These are phyloP conservation scores for Ispidina lecontei DNA, from an alignment of 2,797 vertebrate genomes.

Conservation along the genomic window DNA sequence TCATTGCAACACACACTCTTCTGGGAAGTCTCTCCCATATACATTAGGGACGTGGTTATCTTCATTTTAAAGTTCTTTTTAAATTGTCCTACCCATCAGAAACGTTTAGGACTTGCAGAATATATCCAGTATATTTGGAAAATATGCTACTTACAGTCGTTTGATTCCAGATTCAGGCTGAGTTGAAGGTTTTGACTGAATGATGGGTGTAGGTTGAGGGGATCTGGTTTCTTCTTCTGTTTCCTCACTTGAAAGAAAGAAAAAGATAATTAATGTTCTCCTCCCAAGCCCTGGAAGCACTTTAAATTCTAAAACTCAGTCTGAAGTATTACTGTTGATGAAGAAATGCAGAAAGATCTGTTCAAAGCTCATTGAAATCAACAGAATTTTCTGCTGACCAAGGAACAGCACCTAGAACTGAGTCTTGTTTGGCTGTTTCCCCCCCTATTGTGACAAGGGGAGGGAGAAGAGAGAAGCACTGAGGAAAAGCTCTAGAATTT, in stretches of 20 bases:
- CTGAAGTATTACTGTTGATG: background rate
- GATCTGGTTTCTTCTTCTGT: constrained; percentile 86
- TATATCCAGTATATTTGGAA: background rate
- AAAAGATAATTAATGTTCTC: background rate
- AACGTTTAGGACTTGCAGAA: background rate
- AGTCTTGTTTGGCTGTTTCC: background rate
- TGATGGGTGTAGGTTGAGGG: constrained; percentile 80
- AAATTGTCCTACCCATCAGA: background rate
- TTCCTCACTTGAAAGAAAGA: constrained; percentile 85
- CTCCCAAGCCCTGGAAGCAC: background rate
- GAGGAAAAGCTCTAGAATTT: background rate
- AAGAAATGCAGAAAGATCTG: background rate
- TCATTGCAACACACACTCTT: background rate
- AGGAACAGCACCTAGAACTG: background rate
- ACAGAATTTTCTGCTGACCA: background rate
- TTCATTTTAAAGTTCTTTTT: background rate
- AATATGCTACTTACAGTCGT: constrained; percentile 87
- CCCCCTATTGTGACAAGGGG: background rate
- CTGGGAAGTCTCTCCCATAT: background rate
- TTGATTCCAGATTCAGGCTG: constrained; percentile 96
- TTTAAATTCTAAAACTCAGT: background rate
- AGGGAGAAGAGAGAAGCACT: background rate
- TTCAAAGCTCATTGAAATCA: background rate
- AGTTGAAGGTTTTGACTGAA: constrained; percentile 79
- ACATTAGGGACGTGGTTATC: background rate